Conservation (phyloP, 2,113 vertebrate species). For the Tyto alba region DNA sequence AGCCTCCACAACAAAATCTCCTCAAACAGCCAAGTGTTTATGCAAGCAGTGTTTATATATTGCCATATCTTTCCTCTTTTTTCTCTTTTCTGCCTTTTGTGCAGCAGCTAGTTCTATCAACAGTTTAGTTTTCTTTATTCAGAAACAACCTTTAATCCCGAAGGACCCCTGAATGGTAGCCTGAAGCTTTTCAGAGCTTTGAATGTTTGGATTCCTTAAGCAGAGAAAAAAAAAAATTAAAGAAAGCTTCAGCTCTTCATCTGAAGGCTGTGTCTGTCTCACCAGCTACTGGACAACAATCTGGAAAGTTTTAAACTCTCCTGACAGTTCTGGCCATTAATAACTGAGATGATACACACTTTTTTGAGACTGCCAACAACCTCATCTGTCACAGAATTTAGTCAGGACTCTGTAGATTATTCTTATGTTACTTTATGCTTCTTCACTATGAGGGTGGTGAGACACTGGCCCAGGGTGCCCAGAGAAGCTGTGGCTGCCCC, state of each 20-base stretch:
- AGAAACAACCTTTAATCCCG: background rate
- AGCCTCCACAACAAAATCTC: background rate
- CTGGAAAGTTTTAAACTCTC: slow-evolving; percentile 44
- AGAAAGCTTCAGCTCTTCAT: background rate
- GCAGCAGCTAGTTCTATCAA: background rate
- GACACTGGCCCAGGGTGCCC: too few species aligned
- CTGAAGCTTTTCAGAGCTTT: background rate
- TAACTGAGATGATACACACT: background rate
- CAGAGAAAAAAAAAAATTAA: background rate
- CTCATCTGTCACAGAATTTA: background rate
- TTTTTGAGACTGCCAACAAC: background rate
- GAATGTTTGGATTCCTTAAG: background rate
- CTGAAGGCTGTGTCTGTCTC: slow-evolving; percentile 23
- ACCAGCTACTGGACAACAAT: slow-evolving; percentile 22
- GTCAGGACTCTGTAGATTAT: background rate
- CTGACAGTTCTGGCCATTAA: background rate
- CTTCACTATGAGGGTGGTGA: background rate
- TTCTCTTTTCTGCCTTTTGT: background rate
- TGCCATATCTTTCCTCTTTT: background rate
- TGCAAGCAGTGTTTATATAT: background rate
- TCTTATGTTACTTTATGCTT: background rate
- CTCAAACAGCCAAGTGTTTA: background rate
- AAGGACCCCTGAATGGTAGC: background rate
- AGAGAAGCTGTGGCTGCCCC: background rate
- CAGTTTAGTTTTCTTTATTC: background rate